These are phyloP conservation scores for Andrena cerasifolii DNA, from an alignment of 1,140 invertebrate genomes.

Conservation along the genomic window DNA sequence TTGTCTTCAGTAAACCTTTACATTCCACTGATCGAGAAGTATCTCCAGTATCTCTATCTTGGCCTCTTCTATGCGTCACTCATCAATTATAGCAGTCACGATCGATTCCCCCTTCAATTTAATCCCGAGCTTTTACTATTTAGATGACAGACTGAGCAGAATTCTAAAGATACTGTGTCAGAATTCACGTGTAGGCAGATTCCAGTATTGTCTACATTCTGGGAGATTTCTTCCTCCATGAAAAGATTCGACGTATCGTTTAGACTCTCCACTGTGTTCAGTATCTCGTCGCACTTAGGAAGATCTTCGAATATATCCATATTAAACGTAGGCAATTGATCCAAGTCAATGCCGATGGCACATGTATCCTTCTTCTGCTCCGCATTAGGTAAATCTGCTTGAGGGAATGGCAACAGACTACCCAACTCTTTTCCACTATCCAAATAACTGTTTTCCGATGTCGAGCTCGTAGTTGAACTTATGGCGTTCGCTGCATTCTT, in stretches of 20 bases:
- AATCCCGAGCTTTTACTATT: slow-evolving; percentile 66
- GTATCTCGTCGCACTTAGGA: slow-evolving; percentile 48
- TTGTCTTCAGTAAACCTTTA: slow-evolving; percentile 16
- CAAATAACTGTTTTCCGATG: slow-evolving; percentile 43
- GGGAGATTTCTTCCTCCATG: slow-evolving; percentile 50
- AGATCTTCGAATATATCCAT: slow-evolving; percentile 61
- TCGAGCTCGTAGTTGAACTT: slow-evolving; percentile 14
- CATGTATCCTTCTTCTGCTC: slow-evolving; percentile 49
- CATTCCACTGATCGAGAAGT: slow-evolving; percentile 37
- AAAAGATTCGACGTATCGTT: slow-evolving; percentile 52
- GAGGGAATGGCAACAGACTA: slow-evolving; percentile 53
- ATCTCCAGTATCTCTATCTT: slow-evolving; percentile 1
- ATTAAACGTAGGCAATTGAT: slow-evolving; percentile 61
- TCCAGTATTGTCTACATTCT: slow-evolving; percentile 52
- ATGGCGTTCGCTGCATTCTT: slow-evolving; percentile 45
- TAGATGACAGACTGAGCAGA: slow-evolving; percentile 80
- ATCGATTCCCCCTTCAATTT: slow-evolving; percentile 51
- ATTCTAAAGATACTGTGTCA: slow-evolving; percentile 83
- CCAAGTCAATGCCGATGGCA: slow-evolving; percentile 56
- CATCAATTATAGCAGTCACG: background rate
- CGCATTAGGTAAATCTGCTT: slow-evolving; percentile 43
- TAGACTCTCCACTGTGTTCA: slow-evolving; percentile 52
- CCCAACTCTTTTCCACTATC: slow-evolving; percentile 48
- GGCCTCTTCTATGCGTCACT: background rate
- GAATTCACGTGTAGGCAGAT: slow-evolving; percentile 83